Percentiles rank a stretch among this genome's conserved stretches.
phyloP scores from a whole-genome alignment of 2,797 vertebrate genomes.

The Triplophysa yarkandensis region DNA sequence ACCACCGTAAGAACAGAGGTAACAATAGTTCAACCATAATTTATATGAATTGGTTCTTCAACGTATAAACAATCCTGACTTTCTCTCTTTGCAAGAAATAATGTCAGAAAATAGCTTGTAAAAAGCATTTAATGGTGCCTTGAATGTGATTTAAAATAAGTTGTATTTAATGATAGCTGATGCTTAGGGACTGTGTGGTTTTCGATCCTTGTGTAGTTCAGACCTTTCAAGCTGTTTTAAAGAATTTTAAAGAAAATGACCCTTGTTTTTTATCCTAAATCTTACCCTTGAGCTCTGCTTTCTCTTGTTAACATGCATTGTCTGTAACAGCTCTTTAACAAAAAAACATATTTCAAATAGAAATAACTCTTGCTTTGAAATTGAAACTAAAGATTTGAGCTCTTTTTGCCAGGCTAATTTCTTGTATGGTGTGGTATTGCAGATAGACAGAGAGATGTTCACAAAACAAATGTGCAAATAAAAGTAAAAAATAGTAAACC shows the following conservation, averaged over 20 bases:
- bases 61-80: neutral
- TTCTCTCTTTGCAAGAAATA: neutral
- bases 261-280: too few relatives aligned
- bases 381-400: constrained; percentile 25
- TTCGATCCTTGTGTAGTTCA: neutral
- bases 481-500: too few relatives aligned
- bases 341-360: neutral
- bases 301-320: constrained; percentile 68
- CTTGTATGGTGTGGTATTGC: neutral
- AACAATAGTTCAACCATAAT: too few relatives aligned
- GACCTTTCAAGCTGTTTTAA: too few relatives aligned
- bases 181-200: neutral
- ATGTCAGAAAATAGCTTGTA: neutral
- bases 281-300: constrained; percentile 62
- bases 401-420: constrained; percentile 38
- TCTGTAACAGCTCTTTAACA: constrained; percentile 59
- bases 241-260: too few relatives aligned
- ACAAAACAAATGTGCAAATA: too few relatives aligned
- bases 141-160: neutral
- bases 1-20: too few relatives aligned
- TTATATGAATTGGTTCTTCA: too few relatives aligned
- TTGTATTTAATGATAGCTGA: too few relatives aligned
- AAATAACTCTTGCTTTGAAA: constrained; percentile 29
- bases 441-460: constrained; percentile 14
- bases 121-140: neutral